Evolutionary conservation across 2,888 invertebrate genomes (phyloP), one percentile per base, ranked within the genome.

Genomic region (Chrysolina oricalcia): DNA sequence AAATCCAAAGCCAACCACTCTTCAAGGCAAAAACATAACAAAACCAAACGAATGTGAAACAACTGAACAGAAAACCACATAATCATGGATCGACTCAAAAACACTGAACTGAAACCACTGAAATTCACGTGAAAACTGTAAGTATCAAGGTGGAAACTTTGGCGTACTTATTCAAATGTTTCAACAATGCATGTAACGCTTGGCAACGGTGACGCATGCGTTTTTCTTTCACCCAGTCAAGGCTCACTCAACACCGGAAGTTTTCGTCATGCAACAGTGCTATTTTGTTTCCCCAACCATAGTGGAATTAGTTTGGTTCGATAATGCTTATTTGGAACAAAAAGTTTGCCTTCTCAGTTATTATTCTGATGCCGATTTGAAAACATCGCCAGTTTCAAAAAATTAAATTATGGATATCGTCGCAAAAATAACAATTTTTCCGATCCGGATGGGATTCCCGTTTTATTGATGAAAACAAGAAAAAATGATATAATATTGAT

Each of bases 111-210:
- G 87, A 87, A 87, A 87, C 82, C 86, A 87, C 86, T 86, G 88
- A 87, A 88, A 86, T 87, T 86, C 87, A 86, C 86, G 84, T 87
- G 87, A 87, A 88, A 88, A 88, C 87, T 88, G 87, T 87, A 86
- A 84, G 84, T 84, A 85, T 83, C 82, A 82, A 84, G 85, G 86
- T 84, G 86, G 87, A 83, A 84, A 84, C 82, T 86, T 84, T 86
- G 87, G 86, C 87, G 87, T 86, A 86, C 85, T 85, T 85, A 88
- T 88, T 87, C 87, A 87, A 88, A 88, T 87, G 87, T 87, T 86
- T 86, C 85, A 86, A 87, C 87, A 87, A 87, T 87, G 83, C 86
- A 85, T 82, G 85, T 85, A 86, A 87, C 86, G 85, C 86, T 84
- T 86, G 86, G 87, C 86, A 87, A 86, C 87, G 85, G 77, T 78